phyloP scores from a whole-genome alignment of 2,888 invertebrate genomes.

The Bimastos eiseni region DNA sequence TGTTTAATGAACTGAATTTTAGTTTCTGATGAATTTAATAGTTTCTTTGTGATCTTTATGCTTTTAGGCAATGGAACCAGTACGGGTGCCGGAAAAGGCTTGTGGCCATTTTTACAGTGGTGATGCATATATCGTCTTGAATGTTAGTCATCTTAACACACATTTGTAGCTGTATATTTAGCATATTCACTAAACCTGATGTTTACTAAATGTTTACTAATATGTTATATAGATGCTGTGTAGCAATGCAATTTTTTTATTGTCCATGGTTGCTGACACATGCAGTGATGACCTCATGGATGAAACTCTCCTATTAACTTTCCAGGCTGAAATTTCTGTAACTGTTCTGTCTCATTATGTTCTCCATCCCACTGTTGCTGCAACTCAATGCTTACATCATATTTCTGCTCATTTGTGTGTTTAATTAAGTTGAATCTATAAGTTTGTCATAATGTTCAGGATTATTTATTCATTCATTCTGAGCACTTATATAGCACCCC shows the following conservation, averaged over 20 bases:
- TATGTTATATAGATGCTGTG: background rate
- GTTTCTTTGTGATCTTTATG: background rate
- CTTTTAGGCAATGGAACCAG: constrained; percentile 61
- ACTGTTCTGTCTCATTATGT: no score
- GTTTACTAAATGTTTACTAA: background rate
- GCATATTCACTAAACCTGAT: background rate
- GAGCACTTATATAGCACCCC: no score
- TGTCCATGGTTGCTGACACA: no score
- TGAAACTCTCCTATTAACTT: no score
- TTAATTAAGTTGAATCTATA: no score
- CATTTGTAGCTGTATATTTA: background rate
- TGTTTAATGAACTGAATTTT: background rate
- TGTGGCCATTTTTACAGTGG: constrained; percentile 62
- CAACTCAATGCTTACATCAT: no score
- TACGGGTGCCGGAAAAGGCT: constrained; percentile 53
- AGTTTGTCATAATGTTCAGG: no score
- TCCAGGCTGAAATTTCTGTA: no score
- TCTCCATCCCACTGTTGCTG: no score
- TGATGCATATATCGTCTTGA: constrained; percentile 64
- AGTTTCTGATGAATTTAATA: background rate
- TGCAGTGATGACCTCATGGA: no score
- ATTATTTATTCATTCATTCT: no score
- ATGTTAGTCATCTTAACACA: constrained; percentile 31
- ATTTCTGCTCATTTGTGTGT: no score
- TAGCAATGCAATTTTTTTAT: background rate